Evolutionary conservation across 2,888 invertebrate species (phyloP).

Genomic region (Synergus gifuensis): DNA sequence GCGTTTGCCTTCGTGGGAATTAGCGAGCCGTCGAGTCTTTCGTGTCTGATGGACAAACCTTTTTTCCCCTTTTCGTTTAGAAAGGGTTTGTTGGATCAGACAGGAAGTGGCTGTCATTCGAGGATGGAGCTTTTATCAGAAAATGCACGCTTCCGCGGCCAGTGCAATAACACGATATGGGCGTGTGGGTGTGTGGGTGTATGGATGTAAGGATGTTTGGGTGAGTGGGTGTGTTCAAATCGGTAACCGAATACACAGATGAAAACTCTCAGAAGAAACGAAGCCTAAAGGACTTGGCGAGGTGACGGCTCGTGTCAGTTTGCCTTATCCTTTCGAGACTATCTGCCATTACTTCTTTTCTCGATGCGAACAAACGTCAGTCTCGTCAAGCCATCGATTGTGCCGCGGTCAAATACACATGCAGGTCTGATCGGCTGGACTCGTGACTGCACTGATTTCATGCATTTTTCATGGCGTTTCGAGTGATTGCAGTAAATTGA

Average conservation of each 20-base stretch:
- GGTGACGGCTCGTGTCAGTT: conserved; percentile 69
- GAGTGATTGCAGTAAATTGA: conserved; percentile 5
- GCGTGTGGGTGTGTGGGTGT: not conserved
- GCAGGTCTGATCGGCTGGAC: not conserved
- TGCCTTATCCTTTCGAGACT: conserved; percentile 67
- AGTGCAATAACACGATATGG: conserved; percentile 41
- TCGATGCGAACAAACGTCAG: conserved; percentile 59
- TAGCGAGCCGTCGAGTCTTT: conserved; percentile 18
- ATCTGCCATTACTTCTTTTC: conserved; percentile 71
- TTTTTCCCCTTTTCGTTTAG: not conserved
- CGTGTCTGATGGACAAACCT: conserved; percentile 25
- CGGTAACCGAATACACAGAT: conserved; percentile 70
- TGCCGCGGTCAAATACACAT: conserved; percentile 11
- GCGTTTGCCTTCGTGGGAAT: conserved; percentile 19
- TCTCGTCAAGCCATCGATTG: conserved; percentile 48
- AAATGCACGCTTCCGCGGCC: conserved; percentile 61
- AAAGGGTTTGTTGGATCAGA: conserved; percentile 49
- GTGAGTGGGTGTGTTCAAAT: not conserved
- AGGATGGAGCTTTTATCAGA: conserved; percentile 61
- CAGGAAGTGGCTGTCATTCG: conserved; percentile 63
- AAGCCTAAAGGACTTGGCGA: conserved; percentile 59
- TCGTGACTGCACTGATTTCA: conserved; percentile 2
- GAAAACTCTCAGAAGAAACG: conserved; percentile 63
- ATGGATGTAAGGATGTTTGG: too few species aligned
- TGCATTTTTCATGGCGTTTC: conserved; percentile 6